These are phyloP conservation scores for Grantiella picta DNA, from an alignment of 2,113 vertebrate species.

Conservation along the genomic window DNA sequence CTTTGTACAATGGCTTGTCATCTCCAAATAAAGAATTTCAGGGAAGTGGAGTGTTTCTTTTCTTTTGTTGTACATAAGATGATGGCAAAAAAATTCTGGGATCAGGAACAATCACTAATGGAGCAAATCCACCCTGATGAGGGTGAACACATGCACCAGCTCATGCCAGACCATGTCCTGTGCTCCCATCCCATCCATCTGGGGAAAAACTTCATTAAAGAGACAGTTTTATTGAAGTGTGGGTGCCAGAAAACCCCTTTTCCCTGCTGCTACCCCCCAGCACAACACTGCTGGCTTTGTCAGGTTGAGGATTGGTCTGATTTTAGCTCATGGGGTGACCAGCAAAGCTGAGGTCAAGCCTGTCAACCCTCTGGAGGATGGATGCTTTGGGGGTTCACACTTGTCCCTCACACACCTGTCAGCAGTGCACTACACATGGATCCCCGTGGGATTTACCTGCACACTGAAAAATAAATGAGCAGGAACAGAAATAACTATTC, in stretches of 20 bases:
- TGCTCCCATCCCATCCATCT: not conserved
- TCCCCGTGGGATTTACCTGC: not conserved
- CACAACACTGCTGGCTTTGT: not conserved
- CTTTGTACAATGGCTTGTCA: not conserved
- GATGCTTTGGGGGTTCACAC: not conserved
- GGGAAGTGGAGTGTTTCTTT: not conserved
- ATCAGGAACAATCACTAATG: not conserved
- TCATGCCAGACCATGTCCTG: not conserved
- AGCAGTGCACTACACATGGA: not conserved
- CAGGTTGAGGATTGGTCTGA: not conserved
- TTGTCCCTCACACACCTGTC: rapidly evolving
- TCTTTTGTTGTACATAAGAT: not conserved
- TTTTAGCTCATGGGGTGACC: not conserved
- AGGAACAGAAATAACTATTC: not conserved
- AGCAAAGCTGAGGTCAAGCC: not conserved
- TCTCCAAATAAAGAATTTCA: not conserved
- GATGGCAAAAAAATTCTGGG: not conserved
- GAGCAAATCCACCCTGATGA: not conserved
- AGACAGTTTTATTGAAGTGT: not conserved
- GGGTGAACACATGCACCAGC: not conserved
- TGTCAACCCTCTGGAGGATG: not conserved
- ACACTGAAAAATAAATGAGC: not conserved
- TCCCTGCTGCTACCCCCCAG: not conserved
- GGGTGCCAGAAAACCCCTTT: not conserved
- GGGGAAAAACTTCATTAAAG: not conserved